These are phyloP conservation scores for Arctocebus calabarensis DNA, from an alignment of 2,797 vertebrate species.

Conservation along the genomic window DNA sequence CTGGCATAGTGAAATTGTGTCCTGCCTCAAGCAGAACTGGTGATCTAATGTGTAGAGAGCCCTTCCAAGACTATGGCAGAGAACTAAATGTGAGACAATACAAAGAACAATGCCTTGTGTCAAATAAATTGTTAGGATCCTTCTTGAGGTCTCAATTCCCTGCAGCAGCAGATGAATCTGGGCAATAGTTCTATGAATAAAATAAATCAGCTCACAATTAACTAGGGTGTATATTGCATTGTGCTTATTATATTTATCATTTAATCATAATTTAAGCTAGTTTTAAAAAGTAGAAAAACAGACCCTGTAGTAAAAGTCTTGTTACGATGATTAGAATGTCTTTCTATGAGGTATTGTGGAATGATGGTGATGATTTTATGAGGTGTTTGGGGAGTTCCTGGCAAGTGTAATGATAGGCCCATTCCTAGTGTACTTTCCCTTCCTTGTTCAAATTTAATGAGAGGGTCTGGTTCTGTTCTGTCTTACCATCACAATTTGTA, in stretches of 20 bases:
- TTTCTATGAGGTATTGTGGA: not conserved
- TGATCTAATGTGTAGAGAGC: constrained; percentile 28
- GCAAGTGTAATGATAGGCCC: not conserved
- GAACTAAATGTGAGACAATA: not conserved
- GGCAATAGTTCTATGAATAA: not conserved
- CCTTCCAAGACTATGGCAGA: constrained; percentile 27
- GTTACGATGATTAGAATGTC: not conserved
- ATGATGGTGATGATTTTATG: constrained; percentile 28
- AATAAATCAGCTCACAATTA: constrained; percentile 35
- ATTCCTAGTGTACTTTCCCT: not conserved
- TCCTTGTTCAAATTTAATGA: not conserved
- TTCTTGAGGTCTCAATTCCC: not conserved
- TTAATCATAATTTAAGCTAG: constrained; percentile 19
- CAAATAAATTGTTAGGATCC: not conserved
- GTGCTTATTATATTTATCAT: not conserved
- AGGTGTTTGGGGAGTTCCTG: not conserved
- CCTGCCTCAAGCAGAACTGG: not conserved
- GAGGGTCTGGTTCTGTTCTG: not conserved
- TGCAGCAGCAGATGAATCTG: not conserved
- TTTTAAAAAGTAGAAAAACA: not conserved
- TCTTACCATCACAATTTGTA: not conserved
- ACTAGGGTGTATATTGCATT: not conserved
- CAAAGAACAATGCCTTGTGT: not conserved
- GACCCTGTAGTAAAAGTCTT: not conserved
- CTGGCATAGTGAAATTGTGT: not conserved